Percentiles rank a stretch among this genome's conserved stretches.
Evolutionary conservation across 2,888 invertebrate genomes (phyloP).

Genomic region (Ephialtes manifestator): DNA sequence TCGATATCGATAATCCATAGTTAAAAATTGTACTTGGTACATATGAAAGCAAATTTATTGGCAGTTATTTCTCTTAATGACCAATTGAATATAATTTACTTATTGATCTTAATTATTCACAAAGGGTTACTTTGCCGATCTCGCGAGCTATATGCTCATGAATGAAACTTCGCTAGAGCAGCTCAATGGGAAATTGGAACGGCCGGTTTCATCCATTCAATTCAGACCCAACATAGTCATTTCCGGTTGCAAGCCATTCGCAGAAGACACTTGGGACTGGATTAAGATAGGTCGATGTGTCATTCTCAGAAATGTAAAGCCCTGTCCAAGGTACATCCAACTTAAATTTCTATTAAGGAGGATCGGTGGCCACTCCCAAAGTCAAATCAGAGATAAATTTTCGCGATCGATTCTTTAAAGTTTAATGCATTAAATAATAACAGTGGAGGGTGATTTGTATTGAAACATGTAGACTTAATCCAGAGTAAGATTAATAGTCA

Average conservation of each 20-base stretch:
- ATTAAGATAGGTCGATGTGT: conserved; percentile 87
- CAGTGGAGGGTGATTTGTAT: too few species aligned
- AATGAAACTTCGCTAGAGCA: conserved; percentile 87
- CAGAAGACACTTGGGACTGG: conserved; percentile 88
- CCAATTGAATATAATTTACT: neutral
- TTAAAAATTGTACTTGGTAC: too few species aligned
- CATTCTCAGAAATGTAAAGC: conserved; percentile 87
- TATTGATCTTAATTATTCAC: conserved; percentile 58
- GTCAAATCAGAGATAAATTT: too few species aligned
- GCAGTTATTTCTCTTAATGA: neutral
- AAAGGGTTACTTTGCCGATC: conserved; percentile 87
- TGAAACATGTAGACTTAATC: too few species aligned
- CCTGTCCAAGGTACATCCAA: conserved; percentile 86
- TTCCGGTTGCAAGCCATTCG: conserved; percentile 85
- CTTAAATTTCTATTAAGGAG: too few species aligned
- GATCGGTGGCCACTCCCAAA: too few species aligned
- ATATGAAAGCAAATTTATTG: too few species aligned
- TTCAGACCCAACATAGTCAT: conserved; percentile 88
- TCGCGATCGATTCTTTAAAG: too few species aligned
- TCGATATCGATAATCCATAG: neutral
- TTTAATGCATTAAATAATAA: too few species aligned
- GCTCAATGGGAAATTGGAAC: conserved; percentile 86
- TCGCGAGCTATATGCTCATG: conserved; percentile 87
- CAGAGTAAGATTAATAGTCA: too few species aligned
- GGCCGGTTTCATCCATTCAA: conserved; percentile 85